These are phyloP conservation scores for Cylas formicarius DNA, from an alignment of 1,140 invertebrate species.

Conservation along the genomic window DNA sequence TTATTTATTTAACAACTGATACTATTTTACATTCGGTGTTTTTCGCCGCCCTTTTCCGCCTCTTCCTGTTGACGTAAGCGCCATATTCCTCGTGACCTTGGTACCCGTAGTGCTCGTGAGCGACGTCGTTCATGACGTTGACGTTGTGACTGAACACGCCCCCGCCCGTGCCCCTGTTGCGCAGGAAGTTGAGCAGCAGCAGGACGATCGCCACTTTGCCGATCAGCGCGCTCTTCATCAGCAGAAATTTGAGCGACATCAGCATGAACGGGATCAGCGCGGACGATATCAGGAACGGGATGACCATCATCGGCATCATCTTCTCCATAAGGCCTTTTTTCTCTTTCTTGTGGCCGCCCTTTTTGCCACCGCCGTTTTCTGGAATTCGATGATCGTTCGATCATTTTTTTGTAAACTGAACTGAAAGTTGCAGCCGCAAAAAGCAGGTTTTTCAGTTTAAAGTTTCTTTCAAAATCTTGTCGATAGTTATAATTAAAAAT, in stretches of 20 bases:
- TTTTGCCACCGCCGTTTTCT: constrained; percentile 5
- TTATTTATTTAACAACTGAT: too few species aligned
- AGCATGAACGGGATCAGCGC: constrained; percentile 55
- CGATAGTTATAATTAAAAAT: neutral
- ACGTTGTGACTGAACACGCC: constrained; percentile 34
- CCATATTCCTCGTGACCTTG: constrained; percentile 49
- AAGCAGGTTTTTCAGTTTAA: too few species aligned
- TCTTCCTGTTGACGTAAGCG: constrained; percentile 43
- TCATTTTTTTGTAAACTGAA: too few species aligned
- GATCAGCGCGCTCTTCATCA: constrained; percentile 55
- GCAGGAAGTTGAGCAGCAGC: constrained; percentile 53
- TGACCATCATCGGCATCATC: constrained; percentile 54
- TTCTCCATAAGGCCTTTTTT: constrained; percentile 48
- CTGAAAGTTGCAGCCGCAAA: too few species aligned
- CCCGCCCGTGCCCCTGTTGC: constrained; percentile 39
- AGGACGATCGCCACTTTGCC: constrained; percentile 57
- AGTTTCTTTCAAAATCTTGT: neutral
- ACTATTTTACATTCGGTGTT: neutral
- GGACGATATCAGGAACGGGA: constrained; percentile 59
- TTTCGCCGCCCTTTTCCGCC: constrained; percentile 15
- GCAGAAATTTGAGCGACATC: constrained; percentile 53
- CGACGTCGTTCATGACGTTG: constrained; percentile 21
- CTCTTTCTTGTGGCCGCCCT: constrained; percentile 23
- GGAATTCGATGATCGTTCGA: too few species aligned
- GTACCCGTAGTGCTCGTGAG: constrained; percentile 46